Evolutionary conservation across 2,888 invertebrate species (phyloP).

Genomic region (Ennomos erosarius): DNA sequence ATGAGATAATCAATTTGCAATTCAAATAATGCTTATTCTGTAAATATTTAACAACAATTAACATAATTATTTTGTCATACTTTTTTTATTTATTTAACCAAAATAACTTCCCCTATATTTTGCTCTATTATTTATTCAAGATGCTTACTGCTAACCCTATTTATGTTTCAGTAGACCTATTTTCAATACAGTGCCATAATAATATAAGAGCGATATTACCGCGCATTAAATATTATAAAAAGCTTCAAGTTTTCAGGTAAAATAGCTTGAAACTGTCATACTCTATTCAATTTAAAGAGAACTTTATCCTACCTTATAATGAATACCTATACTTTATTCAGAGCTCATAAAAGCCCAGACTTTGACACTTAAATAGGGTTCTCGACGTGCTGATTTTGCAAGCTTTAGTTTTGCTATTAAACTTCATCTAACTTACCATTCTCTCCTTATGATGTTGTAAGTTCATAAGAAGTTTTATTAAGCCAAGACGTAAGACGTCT

Average conservation of each 20-base stretch:
- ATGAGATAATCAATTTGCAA: too few species aligned
- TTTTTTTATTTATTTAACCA: too few species aligned
- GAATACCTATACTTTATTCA: conserved; percentile 16
- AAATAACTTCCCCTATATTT: too few species aligned
- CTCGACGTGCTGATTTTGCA: conserved; percentile 3
- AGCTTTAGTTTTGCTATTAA: neutral
- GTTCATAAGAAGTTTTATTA: neutral
- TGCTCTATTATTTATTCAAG: too few species aligned
- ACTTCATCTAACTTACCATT: neutral
- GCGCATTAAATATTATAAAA: neutral
- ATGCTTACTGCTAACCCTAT: too few species aligned
- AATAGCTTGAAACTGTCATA: conserved; percentile 29
- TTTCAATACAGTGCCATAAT: too few species aligned
- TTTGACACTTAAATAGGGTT: conserved; percentile 13
- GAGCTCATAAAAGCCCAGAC: conserved; percentile 14
- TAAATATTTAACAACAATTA: too few species aligned
- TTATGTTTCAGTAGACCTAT: too few species aligned
- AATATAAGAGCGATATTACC: too few species aligned
- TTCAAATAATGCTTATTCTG: too few species aligned
- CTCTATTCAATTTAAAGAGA: conserved; percentile 26
- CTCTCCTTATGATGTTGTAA: neutral
- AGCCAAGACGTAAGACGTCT: neutral
- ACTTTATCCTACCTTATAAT: conserved; percentile 36
- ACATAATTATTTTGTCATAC: too few species aligned
- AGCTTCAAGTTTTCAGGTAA: conserved; percentile 1